Conservation (phyloP, 2,888 invertebrate species). For the Lepidochitona cinerea region DNA sequence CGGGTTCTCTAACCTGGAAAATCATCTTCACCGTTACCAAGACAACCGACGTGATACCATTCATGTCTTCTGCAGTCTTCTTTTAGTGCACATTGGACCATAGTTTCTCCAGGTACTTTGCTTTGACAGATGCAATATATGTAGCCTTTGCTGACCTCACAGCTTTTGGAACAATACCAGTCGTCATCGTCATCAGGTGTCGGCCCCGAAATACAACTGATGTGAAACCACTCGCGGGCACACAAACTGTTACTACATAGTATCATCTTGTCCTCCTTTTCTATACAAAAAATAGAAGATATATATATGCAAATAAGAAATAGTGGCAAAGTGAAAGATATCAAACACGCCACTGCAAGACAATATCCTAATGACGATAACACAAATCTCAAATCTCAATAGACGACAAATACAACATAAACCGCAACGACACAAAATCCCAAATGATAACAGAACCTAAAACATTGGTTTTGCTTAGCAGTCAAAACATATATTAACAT, state of each 20-base stretch:
- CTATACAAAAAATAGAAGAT: not conserved
- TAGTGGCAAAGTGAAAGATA: too few species aligned
- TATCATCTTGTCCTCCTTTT: not conserved
- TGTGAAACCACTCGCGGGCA: not conserved
- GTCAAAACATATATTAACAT: too few species aligned
- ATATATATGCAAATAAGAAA: not conserved
- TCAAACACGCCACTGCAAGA: too few species aligned
- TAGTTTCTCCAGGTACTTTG: not conserved
- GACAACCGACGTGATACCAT: not conserved
- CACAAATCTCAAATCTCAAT: not conserved
- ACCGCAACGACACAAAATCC: too few species aligned
- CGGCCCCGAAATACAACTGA: not conserved
- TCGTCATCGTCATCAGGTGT: not conserved
- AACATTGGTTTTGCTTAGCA: too few species aligned
- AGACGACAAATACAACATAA: not conserved
- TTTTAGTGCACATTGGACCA: not conserved
- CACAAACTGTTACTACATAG: not conserved
- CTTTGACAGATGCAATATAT: not conserved
- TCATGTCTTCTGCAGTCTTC: not conserved
- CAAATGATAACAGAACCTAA: too few species aligned
- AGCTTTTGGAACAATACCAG: not conserved
- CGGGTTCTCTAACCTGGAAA: not conserved
- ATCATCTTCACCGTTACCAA: not conserved
- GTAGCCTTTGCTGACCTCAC: not conserved
- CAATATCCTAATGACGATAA: too few species aligned